Evolutionary conservation across 2,113 vertebrate species (phyloP).

Genomic region (Maccullochella peelii): DNA sequence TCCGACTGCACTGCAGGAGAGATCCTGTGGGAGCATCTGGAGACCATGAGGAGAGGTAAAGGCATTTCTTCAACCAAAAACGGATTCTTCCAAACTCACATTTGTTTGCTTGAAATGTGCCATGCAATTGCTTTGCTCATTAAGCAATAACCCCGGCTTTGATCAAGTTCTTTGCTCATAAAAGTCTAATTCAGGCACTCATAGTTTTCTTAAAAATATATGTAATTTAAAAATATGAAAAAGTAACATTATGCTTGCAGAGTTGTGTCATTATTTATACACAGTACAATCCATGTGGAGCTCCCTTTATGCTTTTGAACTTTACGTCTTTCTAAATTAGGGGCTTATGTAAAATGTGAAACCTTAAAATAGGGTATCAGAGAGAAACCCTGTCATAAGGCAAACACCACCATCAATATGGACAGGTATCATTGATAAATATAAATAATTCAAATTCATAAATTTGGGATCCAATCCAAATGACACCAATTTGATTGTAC

Average conservation of each 20-base stretch:
- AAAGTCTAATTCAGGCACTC: background rate
- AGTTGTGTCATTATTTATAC: background rate
- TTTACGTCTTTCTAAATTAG: too few relatives aligned
- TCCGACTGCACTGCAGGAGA: slow-evolving; percentile 77
- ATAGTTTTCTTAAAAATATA: background rate
- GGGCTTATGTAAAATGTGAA: too few relatives aligned
- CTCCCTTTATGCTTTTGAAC: background rate
- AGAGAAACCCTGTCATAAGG: background rate
- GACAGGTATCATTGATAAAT: background rate
- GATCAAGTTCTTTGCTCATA: background rate
- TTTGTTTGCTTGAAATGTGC: background rate
- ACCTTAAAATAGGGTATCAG: too few relatives aligned
- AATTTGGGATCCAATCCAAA: background rate
- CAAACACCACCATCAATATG: background rate
- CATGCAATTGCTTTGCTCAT: background rate
- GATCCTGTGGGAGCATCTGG: slow-evolving; percentile 84
- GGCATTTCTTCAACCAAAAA: background rate
- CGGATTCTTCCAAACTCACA: background rate
- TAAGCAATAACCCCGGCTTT: background rate
- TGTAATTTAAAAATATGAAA: background rate
- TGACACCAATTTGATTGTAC: too few relatives aligned
- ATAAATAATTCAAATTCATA: background rate
- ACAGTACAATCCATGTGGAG: background rate
- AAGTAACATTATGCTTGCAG: too few relatives aligned
- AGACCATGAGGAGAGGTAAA: slow-evolving; percentile 79